Conservation (phyloP, 2,888 invertebrate genomes). For the Trichopoda pennipes region DNA sequence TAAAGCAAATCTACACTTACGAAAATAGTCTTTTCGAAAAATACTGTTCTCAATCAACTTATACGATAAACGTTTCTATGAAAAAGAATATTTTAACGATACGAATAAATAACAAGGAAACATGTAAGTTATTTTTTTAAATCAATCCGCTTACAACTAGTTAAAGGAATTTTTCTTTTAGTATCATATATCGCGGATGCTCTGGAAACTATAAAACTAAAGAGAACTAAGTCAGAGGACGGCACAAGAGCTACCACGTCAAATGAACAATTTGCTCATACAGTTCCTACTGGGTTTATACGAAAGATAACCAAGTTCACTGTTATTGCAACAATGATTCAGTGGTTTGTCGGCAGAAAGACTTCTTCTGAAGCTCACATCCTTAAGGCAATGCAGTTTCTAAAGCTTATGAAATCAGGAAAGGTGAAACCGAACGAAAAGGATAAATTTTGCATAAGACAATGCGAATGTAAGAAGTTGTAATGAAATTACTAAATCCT, state of each 20-base stretch:
- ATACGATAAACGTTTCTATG: conserved; percentile 85
- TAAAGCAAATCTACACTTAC: conserved; percentile 87
- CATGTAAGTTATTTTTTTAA: conserved; percentile 70
- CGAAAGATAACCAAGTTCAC: conserved; percentile 78
- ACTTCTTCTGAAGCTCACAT: conserved; percentile 73
- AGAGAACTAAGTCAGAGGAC: conserved; percentile 47
- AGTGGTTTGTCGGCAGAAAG: conserved; percentile 78
- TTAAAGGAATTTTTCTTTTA: conserved; percentile 44
- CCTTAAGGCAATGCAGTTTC: conserved; percentile 73
- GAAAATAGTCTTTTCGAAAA: conserved; percentile 87
- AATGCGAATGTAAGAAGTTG: conserved; percentile 77
- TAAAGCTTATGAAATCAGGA: conserved; percentile 71
- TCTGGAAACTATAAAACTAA: conserved; percentile 71
- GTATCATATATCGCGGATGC: conserved; percentile 74
- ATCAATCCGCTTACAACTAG: not conserved
- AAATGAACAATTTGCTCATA: conserved; percentile 39
- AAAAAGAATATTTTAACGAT: conserved; percentile 86
- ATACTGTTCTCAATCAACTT: conserved; percentile 86
- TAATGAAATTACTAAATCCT: not conserved
- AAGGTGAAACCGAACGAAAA: conserved; percentile 72
- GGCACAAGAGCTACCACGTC: not conserved
- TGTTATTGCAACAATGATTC: conserved; percentile 77
- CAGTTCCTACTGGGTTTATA: conserved; percentile 70
- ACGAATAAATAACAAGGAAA: conserved; percentile 78
- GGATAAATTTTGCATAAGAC: conserved; percentile 74